Base-by-base conservation (phyloP, 2,888 invertebrate species). In the Phymatocera aterrima region DNA sequence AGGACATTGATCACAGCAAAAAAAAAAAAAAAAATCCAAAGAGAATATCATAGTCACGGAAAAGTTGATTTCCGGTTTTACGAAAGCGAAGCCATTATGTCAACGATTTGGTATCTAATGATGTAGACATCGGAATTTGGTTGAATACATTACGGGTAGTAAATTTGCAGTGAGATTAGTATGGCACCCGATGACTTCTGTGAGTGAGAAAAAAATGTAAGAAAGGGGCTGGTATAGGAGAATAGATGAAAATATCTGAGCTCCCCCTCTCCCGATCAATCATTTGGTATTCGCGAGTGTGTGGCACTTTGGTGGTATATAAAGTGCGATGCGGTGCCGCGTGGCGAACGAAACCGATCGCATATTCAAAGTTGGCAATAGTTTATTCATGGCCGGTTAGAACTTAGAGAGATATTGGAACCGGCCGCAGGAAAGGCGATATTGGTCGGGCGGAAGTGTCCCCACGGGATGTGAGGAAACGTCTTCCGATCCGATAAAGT, bases 311-410 rank as follows among this genome's bases (percentile, higher is more conserved):
- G 1, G n/a, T 48, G 72, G 34, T 72, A 72, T 51, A 8, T n/a
- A 18, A 51, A 34, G 51, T 51, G 68, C 68, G 72, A 51, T 54
- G 34, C 83, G 83, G 82, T 81, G 85, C 82, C 84, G 78, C 31
- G 84, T 84, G 84, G 85, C 81, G 79, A 85, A 86, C 80, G 80
- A 60, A 75, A 75, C 51, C 75, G 57, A 85, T 89, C 86, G 86
- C 89, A 90, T 90, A 90, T 90, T 90, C 90, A 90, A 90, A 90
- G 89, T 90, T 88, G 87, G 83, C 83, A 88, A 90, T 90, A 90
- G 90, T 90, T 90, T 90, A 90, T 90, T 90, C 90, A 90, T 90
- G 89, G 89, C 86, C 88, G 87, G 89, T 88, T 84, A 86, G 84
- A 88, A 87, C 87, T 87, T 86, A 84, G 87, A 89, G 88, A 89